These are phyloP conservation scores for Heteromyza rotundicornis DNA, from an alignment of 2,888 invertebrate genomes.

Conservation along the genomic window DNA sequence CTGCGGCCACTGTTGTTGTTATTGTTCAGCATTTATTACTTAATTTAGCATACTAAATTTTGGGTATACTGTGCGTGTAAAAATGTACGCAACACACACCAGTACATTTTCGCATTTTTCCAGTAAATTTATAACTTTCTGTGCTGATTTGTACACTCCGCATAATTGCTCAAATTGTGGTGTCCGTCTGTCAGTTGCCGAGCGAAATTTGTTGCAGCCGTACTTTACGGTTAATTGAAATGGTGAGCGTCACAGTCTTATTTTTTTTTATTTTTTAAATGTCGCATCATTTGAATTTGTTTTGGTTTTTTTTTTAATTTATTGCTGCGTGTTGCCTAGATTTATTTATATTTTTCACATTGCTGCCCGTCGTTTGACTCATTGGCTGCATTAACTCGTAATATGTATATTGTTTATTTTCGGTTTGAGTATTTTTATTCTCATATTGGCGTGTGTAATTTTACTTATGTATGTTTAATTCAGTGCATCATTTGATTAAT, in stretches of 20 bases:
- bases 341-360: too few relatives aligned
- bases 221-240: constrained; percentile 6
- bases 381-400: too few relatives aligned
- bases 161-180: constrained; percentile 20
- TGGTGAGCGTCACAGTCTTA: not conserved
- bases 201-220: not conserved
- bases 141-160: constrained; percentile 20
- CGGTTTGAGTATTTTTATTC: too few relatives aligned
- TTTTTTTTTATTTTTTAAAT: not conserved
- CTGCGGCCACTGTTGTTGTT: constrained; percentile 1
- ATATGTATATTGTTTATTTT: too few relatives aligned
- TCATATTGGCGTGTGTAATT: too few relatives aligned
- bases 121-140: constrained; percentile 24
- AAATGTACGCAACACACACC: not conserved
- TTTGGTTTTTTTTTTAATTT: too few relatives aligned
- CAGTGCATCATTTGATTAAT: too few relatives aligned
- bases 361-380: too few relatives aligned
- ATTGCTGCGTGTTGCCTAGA: too few relatives aligned
- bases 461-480: too few relatives aligned
- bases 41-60: constrained; percentile 28
- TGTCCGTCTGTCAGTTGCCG: not conserved
- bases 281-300: too few relatives aligned
- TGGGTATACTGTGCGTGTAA: not conserved
- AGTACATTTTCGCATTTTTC: constrained; percentile 13
- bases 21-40: constrained; percentile 20